phyloP scores from a whole-genome alignment of 2,888 invertebrate genomes.

The Chydorus sphaericus region DNA sequence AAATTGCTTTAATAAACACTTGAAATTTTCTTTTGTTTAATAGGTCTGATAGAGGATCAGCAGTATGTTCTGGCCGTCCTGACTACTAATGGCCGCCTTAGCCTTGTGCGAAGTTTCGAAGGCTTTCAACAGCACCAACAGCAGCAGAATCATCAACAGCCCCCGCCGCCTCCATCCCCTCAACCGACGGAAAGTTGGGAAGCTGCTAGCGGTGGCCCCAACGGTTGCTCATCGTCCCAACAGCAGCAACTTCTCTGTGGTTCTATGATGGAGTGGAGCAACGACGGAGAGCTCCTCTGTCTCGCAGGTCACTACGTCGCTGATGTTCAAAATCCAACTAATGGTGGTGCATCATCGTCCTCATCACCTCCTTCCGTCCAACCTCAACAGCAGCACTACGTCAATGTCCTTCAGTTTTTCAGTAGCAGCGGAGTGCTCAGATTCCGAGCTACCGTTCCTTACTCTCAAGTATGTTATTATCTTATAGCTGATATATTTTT shows the following conservation, averaged over 20 bases:
- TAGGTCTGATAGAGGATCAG: conserved; percentile 34
- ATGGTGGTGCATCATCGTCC: conserved; percentile 10
- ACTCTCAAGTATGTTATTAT: conserved; percentile 44
- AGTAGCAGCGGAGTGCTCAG: conserved; percentile 68
- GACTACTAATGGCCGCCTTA: conserved; percentile 76
- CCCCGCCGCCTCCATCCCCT: no score
- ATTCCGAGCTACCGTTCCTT: conserved; percentile 64
- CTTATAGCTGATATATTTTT: background rate
- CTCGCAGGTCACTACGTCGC: conserved; percentile 52
- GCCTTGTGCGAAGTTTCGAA: conserved; percentile 77
- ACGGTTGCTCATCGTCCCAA: no score
- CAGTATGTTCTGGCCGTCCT: conserved; percentile 72
- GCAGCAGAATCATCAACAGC: no score
- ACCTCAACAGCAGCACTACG: no score
- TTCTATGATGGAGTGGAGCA: conserved; percentile 84
- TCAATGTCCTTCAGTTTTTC: conserved; percentile 80
- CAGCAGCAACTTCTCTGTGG: conserved; percentile 46
- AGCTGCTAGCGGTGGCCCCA: no score
- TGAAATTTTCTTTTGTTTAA: background rate
- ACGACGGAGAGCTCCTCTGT: conserved; percentile 78
- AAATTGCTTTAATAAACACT: no score
- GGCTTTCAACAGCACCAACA: conserved; percentile 56
- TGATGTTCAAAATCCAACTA: conserved; percentile 18
- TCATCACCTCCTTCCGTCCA: background rate
- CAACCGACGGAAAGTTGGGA: no score